A percentile compares a stretch with the other conserved stretches of the same genome.
Conservation (phyloP, 92 coral and sea anemone genomes). For the Palythoa grandiflora region DNA sequence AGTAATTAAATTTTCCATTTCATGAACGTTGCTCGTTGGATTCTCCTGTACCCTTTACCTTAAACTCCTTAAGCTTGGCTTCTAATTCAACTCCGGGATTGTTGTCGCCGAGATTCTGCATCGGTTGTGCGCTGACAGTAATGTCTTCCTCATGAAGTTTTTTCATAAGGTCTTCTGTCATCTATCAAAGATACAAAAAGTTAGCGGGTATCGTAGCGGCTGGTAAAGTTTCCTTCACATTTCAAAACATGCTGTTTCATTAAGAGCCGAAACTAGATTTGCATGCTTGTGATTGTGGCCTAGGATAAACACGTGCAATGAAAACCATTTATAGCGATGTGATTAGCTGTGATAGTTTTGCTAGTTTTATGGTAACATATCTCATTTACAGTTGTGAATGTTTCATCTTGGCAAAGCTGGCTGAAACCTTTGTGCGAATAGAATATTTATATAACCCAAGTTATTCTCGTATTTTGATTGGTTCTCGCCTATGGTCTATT, state of each 20-base stretch:
- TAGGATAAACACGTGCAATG: no score
- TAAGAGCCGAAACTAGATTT: no score
- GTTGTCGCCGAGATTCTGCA: background rate
- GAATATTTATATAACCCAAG: no score
- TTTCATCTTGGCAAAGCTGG: no score
- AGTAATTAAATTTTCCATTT: no score
- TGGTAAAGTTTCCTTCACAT: background rate
- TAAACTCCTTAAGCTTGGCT: background rate
- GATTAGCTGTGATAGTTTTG: background rate
- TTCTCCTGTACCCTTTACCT: constrained; percentile 14
- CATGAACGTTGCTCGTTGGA: no score
- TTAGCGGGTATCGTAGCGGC: background rate
- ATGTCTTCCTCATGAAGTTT: constrained; percentile 2
- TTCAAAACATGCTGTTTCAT: background rate
- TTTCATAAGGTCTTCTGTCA: constrained; percentile 28
- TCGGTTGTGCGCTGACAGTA: constrained; percentile 5
- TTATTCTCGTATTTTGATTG: no score
- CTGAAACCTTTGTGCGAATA: no score
- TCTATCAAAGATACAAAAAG: background rate
- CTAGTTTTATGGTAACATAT: background rate
- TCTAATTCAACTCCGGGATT: background rate
- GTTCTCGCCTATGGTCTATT: no score
- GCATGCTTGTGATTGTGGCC: no score
- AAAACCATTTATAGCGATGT: no score
- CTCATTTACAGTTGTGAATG: background rate